phyloP scores from a whole-genome alignment of 2,797 vertebrate genomes.

The Macropodus opercularis region DNA sequence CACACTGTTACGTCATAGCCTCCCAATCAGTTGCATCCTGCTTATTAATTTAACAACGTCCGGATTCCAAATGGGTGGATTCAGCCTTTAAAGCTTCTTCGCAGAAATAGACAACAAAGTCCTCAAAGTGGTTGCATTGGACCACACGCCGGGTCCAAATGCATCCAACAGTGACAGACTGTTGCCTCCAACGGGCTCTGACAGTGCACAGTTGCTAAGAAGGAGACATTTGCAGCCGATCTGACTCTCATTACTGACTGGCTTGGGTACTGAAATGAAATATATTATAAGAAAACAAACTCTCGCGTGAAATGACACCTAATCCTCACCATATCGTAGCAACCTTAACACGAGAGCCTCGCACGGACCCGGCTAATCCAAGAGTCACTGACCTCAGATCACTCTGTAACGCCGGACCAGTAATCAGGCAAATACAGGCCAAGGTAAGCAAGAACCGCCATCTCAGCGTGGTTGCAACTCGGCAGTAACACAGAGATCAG shows the following conservation, averaged over 20 bases:
- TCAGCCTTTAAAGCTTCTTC: slow-evolving; percentile 58
- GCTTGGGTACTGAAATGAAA: slow-evolving; percentile 37
- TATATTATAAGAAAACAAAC: slow-evolving; percentile 25
- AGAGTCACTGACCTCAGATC: slow-evolving; percentile 75
- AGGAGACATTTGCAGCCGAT: slow-evolving; percentile 1
- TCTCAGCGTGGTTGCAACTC: slow-evolving; percentile 64
- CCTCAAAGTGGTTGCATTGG: slow-evolving; percentile 24
- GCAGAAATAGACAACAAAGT: slow-evolving; percentile 47
- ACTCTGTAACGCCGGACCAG: slow-evolving; percentile 66
- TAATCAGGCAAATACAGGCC: slow-evolving; percentile 76
- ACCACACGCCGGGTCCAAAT: slow-evolving; percentile 22
- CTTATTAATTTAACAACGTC: slow-evolving; percentile 61
- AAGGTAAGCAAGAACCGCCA: slow-evolving; percentile 69
- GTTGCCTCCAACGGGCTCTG: slow-evolving; percentile 14
- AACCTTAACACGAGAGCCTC: slow-evolving; percentile 56
- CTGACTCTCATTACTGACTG: slow-evolving; percentile 9
- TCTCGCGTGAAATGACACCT: slow-evolving; percentile 29
- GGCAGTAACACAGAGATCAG: slow-evolving; percentile 57
- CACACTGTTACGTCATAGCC: slow-evolving; percentile 58
- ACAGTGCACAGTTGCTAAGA: slow-evolving; percentile 16
- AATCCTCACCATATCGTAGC: slow-evolving; percentile 45
- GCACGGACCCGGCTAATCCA: slow-evolving; percentile 71
- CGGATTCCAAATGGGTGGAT: slow-evolving; percentile 45
- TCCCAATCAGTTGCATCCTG: slow-evolving; percentile 56
- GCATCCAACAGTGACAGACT: slow-evolving; percentile 39